Percentiles rank a stretch among this genome's conserved stretches.
These are phyloP conservation scores for Mylabris phalerata DNA, from an alignment of 1,140 invertebrate species.

Conservation along the genomic window DNA sequence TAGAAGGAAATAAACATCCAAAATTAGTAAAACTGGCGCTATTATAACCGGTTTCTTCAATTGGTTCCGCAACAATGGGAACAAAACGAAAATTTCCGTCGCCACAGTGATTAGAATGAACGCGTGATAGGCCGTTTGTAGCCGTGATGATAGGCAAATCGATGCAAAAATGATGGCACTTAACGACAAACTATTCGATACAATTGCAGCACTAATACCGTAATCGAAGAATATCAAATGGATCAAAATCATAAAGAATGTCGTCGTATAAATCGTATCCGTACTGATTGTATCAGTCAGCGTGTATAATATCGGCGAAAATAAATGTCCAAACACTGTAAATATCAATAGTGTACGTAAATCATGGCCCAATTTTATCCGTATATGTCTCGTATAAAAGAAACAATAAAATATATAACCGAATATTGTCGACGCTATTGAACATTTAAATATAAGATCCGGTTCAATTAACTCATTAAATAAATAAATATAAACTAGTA, in stretches of 20 bases:
- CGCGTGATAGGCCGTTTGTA: slow-evolving; percentile 75
- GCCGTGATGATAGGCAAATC: slow-evolving; percentile 86
- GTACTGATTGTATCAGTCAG: slow-evolving; percentile 93
- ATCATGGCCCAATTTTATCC: slow-evolving; percentile 31
- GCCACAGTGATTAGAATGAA: slow-evolving; percentile 83
- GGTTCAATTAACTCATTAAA: slow-evolving; percentile 60
- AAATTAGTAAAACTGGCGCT: slow-evolving; percentile 39
- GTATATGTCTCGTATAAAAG: slow-evolving; percentile 17
- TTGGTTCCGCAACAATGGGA: slow-evolving; percentile 68
- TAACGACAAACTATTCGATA: slow-evolving; percentile 75
- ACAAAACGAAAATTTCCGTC: slow-evolving; percentile 81
- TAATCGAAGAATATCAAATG: slow-evolving; percentile 93
- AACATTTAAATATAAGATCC: slow-evolving; percentile 52
- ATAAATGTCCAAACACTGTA: slow-evolving; percentile 72
- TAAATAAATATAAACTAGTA: slow-evolving; percentile 65
- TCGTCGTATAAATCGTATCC: slow-evolving; percentile 91
- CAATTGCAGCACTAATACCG: slow-evolving; percentile 69
- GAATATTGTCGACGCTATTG: slow-evolving; percentile 47
- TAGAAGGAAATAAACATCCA: slow-evolving; percentile 50
- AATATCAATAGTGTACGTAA: slow-evolving; percentile 66
- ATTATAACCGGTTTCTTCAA: slow-evolving; percentile 43
- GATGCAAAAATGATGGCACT: slow-evolving; percentile 91
- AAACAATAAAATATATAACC: slow-evolving; percentile 51
- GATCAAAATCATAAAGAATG: slow-evolving; percentile 76
- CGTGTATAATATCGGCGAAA: slow-evolving; percentile 89